Conservation (phyloP, 1,140 invertebrate species). For the Antheraea mylitta region DNA sequence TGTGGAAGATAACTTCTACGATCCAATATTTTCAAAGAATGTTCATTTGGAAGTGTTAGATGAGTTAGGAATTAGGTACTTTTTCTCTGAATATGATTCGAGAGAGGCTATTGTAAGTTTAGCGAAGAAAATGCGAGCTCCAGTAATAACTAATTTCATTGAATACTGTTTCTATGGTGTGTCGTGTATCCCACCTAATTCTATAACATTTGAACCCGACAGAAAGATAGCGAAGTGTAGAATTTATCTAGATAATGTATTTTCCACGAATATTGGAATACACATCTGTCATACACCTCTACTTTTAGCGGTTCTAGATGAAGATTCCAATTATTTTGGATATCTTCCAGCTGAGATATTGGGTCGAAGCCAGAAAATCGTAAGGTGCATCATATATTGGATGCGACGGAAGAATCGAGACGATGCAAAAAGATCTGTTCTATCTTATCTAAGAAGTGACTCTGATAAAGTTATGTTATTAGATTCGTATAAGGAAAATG, state of each 20-base stretch:
- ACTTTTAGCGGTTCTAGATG: background rate
- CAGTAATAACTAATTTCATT: constrained; percentile 29
- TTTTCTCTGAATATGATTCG: constrained; percentile 25
- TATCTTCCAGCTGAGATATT: background rate
- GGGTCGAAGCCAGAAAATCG: background rate
- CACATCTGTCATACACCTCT: background rate
- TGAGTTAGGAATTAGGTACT: constrained; percentile 32
- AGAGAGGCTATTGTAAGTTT: constrained; percentile 24
- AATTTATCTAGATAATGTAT: constrained; percentile 19
- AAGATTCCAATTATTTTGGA: background rate
- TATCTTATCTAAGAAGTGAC: background rate
- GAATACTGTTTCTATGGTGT: constrained; percentile 33
- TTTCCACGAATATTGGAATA: background rate
- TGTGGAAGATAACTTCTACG: constrained; percentile 20
- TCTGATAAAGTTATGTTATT: background rate
- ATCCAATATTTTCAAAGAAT: constrained; percentile 32
- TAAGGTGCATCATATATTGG: background rate
- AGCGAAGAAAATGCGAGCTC: constrained; percentile 27
- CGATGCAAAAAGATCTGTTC: background rate
- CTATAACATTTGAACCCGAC: constrained; percentile 14
- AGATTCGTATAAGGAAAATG: background rate
- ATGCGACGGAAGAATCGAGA: background rate
- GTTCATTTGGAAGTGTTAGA: constrained; percentile 34
- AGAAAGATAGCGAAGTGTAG: constrained; percentile 12
- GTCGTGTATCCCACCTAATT: constrained; percentile 24